These are phyloP conservation scores for Cerastoderma edule DNA, from an alignment of 2,888 invertebrate genomes.

Conservation along the genomic window DNA sequence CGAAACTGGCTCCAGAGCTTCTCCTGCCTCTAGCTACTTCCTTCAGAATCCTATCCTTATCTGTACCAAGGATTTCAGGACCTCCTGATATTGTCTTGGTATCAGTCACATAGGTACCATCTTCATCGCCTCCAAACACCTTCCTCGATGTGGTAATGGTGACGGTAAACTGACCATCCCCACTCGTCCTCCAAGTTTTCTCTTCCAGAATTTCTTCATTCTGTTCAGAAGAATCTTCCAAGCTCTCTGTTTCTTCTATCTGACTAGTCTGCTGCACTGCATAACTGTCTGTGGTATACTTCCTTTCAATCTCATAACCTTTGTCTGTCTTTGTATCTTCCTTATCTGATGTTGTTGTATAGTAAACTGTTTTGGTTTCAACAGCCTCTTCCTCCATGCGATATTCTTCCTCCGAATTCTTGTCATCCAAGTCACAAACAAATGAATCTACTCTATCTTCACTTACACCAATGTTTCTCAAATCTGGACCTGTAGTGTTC, in stretches of 20 bases:
- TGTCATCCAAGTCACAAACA: slow-evolving; percentile 62
- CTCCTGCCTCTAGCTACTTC: slow-evolving; percentile 51
- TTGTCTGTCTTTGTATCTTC: slow-evolving; percentile 45
- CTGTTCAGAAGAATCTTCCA: slow-evolving; percentile 33
- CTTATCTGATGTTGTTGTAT: slow-evolving; percentile 41
- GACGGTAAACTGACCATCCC: slow-evolving; percentile 65
- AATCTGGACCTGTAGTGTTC: slow-evolving; percentile 51
- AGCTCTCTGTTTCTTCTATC: slow-evolving; percentile 7
- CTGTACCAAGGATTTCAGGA: slow-evolving; percentile 54
- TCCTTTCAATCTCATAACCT: slow-evolving; percentile 59
- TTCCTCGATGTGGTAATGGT: slow-evolving; percentile 61
- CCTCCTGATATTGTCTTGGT: slow-evolving; percentile 58
- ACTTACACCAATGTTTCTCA: slow-evolving; percentile 59
- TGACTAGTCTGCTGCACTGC: slow-evolving; percentile 20
- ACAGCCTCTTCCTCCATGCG: slow-evolving; percentile 57
- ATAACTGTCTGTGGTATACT: slow-evolving; percentile 42
- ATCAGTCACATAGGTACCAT: slow-evolving; percentile 40
- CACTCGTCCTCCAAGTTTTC: slow-evolving; percentile 61
- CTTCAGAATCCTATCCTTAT: slow-evolving; percentile 47
- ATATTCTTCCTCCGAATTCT: slow-evolving; percentile 63
- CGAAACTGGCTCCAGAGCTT: slow-evolving; percentile 20
- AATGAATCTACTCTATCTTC: slow-evolving; percentile 65
- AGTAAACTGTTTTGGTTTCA: slow-evolving; percentile 59
- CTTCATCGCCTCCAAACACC: slow-evolving; percentile 48
- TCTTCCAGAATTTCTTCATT: slow-evolving; percentile 65